Conservation (phyloP, 1,140 invertebrate genomes). For the Drosophila nannoptera region DNA sequence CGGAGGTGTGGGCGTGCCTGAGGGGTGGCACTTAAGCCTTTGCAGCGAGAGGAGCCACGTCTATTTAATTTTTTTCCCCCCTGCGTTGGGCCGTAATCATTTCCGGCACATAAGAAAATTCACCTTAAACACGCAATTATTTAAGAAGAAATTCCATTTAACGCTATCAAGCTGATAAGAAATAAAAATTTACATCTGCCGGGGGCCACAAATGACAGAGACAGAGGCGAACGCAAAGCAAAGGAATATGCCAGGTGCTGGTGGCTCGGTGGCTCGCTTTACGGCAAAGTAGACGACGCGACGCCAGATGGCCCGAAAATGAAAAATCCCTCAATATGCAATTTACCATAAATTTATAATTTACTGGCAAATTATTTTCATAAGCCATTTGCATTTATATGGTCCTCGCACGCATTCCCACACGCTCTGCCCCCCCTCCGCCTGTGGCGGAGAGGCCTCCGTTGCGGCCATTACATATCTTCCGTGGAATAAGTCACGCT, state of each 20-base stretch:
- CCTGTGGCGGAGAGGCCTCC: neutral
- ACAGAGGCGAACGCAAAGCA: neutral
- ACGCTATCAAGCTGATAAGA: conserved; percentile 70
- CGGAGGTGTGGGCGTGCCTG: neutral
- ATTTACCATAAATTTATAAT: conserved; percentile 78
- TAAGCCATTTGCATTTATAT: conserved; percentile 77
- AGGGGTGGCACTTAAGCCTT: conserved; percentile 56
- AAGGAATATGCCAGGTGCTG: conserved; percentile 26
- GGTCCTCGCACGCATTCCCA: conserved; percentile 17
- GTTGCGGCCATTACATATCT: conserved; percentile 10
- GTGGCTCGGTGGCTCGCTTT: conserved; percentile 26
- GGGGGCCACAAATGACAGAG: conserved; percentile 5
- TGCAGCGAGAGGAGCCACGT: conserved; percentile 8
- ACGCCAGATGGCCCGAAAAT: conserved; percentile 47
- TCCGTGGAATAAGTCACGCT: neutral
- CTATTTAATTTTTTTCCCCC: conserved; percentile 25
- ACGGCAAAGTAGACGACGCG: conserved; percentile 35
- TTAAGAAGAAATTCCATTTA: conserved; percentile 64
- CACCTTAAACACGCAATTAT: conserved; percentile 74
- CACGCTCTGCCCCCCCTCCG: neutral
- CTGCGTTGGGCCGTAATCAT: conserved; percentile 53
- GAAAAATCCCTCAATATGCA: conserved; percentile 75
- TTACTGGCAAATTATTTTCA: conserved; percentile 76
- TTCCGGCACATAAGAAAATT: conserved; percentile 61
- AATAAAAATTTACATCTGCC: conserved; percentile 53